A percentile compares a stretch with the other conserved stretches of the same genome.
These are phyloP conservation scores for Tokudaia tokunoshimensis DNA, from an alignment of 2,797 vertebrate species.

Conservation along the genomic window DNA sequence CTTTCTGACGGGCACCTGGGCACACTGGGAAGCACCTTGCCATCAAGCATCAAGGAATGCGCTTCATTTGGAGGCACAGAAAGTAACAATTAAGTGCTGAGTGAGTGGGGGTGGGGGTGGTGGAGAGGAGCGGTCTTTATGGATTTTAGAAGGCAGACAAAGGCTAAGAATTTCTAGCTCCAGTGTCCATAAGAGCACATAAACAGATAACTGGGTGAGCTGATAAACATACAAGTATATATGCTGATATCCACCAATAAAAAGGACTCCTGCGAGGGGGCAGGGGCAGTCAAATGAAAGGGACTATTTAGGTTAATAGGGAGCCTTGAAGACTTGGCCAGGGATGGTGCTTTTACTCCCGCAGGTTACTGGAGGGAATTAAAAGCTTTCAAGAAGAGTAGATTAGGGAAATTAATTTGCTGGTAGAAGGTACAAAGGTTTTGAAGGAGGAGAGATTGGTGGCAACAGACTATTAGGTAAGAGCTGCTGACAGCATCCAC, in stretches of 20 bases:
- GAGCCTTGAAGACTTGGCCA: not conserved
- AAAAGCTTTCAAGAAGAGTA: conserved; percentile 54
- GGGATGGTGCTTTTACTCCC: not conserved
- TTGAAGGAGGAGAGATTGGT: conserved; percentile 34
- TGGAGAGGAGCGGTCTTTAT: not conserved
- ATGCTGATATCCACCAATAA: conserved; percentile 35
- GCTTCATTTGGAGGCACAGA: conserved; percentile 20
- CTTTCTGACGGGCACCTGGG: not conserved
- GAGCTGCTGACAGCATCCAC: not conserved
- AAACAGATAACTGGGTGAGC: not conserved
- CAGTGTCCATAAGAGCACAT: not conserved
- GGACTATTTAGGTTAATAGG: conserved; percentile 18
- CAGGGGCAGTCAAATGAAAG: not conserved
- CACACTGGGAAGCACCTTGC: not conserved
- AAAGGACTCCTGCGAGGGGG: not conserved
- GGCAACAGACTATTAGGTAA: not conserved
- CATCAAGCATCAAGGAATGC: not conserved
- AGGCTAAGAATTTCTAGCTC: conserved; percentile 1
- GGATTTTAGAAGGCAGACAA: conserved; percentile 32
- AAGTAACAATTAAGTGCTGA: conserved; percentile 44
- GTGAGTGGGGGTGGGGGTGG: not conserved
- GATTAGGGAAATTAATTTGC: conserved; percentile 47
- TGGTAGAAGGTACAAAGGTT: conserved; percentile 46
- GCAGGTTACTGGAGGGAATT: not conserved
- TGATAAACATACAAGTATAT: conserved; percentile 15